These are phyloP conservation scores for Ptilorrhoa leucosticta DNA, from an alignment of 2,113 vertebrate species.

Conservation along the genomic window DNA sequence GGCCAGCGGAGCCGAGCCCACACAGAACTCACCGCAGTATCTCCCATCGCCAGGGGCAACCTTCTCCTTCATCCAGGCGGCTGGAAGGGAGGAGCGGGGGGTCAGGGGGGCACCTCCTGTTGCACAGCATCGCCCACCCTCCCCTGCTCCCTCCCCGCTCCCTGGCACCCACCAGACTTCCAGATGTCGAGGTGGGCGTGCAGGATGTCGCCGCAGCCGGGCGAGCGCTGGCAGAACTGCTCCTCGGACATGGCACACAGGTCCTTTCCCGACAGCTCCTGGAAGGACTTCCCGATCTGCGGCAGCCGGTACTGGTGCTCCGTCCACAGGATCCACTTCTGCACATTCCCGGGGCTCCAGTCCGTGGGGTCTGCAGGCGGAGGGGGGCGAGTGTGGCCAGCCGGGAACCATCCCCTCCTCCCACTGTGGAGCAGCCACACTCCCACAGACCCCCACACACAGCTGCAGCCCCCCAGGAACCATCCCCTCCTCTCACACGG, in stretches of 20 bases:
- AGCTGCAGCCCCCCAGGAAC: background rate
- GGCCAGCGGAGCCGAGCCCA: background rate
- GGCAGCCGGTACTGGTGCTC: slow-evolving; percentile 94
- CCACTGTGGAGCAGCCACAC: rapidly evolving
- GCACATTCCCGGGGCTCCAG: slow-evolving; percentile 90
- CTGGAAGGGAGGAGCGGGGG: slow-evolving; percentile 58
- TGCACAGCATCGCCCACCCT: background rate
- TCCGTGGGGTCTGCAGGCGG: slow-evolving; percentile 80
- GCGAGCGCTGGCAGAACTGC: slow-evolving; percentile 88
- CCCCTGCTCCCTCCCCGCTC: background rate
- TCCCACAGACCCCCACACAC: background rate
- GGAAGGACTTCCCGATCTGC: slow-evolving; percentile 88
- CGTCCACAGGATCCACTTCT: slow-evolving; percentile 98
- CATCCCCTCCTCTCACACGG: background rate
- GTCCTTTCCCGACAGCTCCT: slow-evolving; percentile 89
- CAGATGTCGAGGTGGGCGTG: slow-evolving; percentile 97
- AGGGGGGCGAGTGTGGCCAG: background rate
- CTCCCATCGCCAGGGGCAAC: slow-evolving; percentile 71
- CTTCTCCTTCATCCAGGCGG: slow-evolving; percentile 95
- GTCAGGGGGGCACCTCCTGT: background rate
- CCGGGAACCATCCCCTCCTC: rapidly evolving
- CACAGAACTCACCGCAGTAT: slow-evolving; percentile 72
- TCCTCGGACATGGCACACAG: slow-evolving; percentile 92
- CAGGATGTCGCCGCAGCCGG: slow-evolving; percentile 86
- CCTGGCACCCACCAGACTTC: slow-evolving; percentile 84